A percentile compares a stretch with the other conserved stretches of the same genome.
Evolutionary conservation across 2,113 vertebrate genomes (phyloP).

Genomic region (Ammodytes dubius): DNA sequence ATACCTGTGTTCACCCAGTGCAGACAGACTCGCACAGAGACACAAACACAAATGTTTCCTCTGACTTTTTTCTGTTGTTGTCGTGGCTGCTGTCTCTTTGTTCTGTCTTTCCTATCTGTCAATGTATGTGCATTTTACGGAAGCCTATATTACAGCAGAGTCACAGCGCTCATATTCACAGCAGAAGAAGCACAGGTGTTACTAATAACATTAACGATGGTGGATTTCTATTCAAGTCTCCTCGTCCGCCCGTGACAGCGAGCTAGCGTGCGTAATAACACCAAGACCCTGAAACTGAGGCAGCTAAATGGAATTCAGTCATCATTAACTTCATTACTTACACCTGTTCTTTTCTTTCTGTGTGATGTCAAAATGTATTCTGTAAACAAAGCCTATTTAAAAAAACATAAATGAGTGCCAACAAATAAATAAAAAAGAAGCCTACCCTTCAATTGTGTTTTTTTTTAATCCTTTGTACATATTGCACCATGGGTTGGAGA

Average conservation of each 20-base stretch:
- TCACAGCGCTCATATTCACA: neutral
- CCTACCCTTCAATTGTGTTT: neutral
- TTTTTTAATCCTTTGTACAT: too few relatives aligned
- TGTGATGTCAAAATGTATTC: neutral
- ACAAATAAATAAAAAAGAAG: neutral
- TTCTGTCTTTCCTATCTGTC: neutral
- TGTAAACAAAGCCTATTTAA: neutral
- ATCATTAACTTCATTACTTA: neutral
- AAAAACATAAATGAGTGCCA: neutral
- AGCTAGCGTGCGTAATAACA: neutral
- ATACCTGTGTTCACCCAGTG: slow-evolving; percentile 53
- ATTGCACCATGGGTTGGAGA: too few relatives aligned
- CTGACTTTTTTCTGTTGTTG: neutral
- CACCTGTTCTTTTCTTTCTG: neutral
- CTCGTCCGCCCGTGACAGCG: neutral
- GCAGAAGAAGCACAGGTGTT: neutral
- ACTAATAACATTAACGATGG: too few relatives aligned
- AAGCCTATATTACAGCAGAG: neutral
- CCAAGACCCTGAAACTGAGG: neutral
- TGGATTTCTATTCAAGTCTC: neutral
- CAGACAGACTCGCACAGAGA: slow-evolving; percentile 6
- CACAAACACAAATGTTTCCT: slow-evolving; percentile 2
- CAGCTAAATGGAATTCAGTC: neutral
- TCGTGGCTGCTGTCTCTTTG: neutral
- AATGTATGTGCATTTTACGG: neutral